phyloP scores from a whole-genome alignment of 2,797 vertebrate genomes.

The Erethizon dorsatum region DNA sequence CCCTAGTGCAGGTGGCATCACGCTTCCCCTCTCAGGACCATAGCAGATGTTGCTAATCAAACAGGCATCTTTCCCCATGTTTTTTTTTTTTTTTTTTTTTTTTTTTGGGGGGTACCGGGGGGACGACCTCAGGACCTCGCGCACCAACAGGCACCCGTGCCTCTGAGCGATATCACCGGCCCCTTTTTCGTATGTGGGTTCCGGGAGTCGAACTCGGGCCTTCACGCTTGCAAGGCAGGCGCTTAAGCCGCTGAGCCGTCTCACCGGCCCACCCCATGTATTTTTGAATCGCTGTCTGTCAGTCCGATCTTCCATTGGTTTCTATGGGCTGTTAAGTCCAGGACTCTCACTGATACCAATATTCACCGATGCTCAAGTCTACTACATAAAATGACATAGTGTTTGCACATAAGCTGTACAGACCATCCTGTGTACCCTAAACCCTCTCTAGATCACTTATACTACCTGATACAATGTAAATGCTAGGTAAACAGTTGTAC shows the following conservation, averaged over 20 bases:
- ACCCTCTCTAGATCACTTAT: background rate
- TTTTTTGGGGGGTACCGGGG: too few species aligned
- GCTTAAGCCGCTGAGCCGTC: too few species aligned
- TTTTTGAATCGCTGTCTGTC: background rate
- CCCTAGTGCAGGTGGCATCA: accelerated
- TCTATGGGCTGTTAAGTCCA: background rate
- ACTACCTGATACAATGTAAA: background rate
- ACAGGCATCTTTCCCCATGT: background rate
- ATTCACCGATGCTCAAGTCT: background rate
- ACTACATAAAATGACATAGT: background rate
- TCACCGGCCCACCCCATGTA: too few species aligned
- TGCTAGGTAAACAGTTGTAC: background rate
- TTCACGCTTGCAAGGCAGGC: too few species aligned
- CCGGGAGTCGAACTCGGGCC: too few species aligned
- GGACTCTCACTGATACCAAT: background rate
- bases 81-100: too few species aligned
- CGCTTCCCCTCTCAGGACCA: background rate
- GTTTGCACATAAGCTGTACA: background rate
- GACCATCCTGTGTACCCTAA: background rate
- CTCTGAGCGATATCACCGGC: too few species aligned
- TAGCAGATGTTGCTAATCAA: background rate
- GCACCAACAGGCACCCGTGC: too few species aligned
- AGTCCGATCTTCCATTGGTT: background rate
- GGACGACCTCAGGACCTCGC: too few species aligned
- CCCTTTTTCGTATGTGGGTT: too few species aligned